Conservation (phyloP, 1,140 invertebrate species). For the Planococcus citri region DNA sequence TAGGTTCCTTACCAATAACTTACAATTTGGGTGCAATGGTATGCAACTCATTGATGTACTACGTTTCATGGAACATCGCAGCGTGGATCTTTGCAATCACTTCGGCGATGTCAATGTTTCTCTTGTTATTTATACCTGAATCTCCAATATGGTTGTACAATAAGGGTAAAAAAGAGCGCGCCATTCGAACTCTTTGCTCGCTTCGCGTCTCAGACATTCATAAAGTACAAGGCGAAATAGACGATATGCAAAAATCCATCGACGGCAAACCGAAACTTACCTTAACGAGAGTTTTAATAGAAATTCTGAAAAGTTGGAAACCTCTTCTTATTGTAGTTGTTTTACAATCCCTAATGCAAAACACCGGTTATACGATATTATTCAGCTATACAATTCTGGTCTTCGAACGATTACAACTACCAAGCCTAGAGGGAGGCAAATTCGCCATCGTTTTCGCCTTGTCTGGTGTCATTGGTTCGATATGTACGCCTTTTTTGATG, state of each 20-base stretch:
- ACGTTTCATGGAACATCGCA: slow-evolving; percentile 43
- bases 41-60: slow-evolving; percentile 46
- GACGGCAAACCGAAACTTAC: background rate
- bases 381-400: background rate
- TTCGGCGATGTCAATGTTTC: slow-evolving; percentile 31
- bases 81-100: slow-evolving; percentile 42
- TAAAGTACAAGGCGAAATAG: slow-evolving; percentile 27
- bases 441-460: background rate
- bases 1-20: background rate
- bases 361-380: background rate
- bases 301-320: background rate
- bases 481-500: background rate
- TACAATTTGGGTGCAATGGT: slow-evolving; percentile 30
- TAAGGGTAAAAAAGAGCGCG: slow-evolving; percentile 27
- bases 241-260: background rate
- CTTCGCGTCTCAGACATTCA: slow-evolving; percentile 18
- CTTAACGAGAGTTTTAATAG: background rate
- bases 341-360: background rate
- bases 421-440: background rate
- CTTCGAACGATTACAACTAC: background rate
- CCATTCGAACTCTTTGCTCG: slow-evolving; percentile 26
- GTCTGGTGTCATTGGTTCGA: background rate
- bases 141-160: slow-evolving; percentile 41
- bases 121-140: slow-evolving; percentile 36
- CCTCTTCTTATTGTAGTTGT: background rate